Evolutionary conservation across 2,797 vertebrate species (phyloP).

Genomic region (Sorex maritimensis): DNA sequence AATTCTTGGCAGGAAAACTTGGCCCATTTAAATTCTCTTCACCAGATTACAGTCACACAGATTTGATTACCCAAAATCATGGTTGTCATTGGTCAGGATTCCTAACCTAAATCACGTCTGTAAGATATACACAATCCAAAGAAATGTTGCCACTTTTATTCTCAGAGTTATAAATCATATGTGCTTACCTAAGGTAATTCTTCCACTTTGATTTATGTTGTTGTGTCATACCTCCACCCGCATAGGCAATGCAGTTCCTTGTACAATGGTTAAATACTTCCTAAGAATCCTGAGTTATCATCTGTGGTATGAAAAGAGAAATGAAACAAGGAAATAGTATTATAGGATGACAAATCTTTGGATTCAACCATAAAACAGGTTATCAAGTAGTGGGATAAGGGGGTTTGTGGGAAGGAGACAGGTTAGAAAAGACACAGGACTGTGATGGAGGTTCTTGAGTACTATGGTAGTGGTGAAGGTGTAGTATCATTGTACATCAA

Average conservation of each 20-base stretch:
- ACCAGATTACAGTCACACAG: neutral
- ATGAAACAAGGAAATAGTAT: no score
- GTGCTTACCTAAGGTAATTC: conserved; percentile 46
- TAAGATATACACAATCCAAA: conserved; percentile 40
- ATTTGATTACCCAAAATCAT: conserved; percentile 45
- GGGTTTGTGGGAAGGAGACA: no score
- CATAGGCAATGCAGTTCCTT: conserved; percentile 41
- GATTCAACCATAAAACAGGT: no score
- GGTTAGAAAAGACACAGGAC: no score
- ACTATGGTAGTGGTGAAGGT: no score
- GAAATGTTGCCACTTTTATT: conserved; percentile 23
- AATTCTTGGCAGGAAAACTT: conserved; percentile 73
- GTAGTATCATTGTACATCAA: no score
- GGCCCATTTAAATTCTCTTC: conserved; percentile 15
- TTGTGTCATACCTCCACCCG: neutral
- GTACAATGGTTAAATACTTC: conserved; percentile 46
- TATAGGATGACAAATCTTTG: no score
- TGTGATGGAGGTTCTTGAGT: no score
- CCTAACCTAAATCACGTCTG: neutral
- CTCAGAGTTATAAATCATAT: conserved; percentile 60
- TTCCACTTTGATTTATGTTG: conserved; percentile 61
- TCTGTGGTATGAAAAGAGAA: no score
- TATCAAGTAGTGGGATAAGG: no score
- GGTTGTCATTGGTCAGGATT: neutral
- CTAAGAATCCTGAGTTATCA: conserved; percentile 42